Base-by-base conservation (phyloP, 2,888 invertebrate genomes). In the Cremastobaeus sp. region DNA sequence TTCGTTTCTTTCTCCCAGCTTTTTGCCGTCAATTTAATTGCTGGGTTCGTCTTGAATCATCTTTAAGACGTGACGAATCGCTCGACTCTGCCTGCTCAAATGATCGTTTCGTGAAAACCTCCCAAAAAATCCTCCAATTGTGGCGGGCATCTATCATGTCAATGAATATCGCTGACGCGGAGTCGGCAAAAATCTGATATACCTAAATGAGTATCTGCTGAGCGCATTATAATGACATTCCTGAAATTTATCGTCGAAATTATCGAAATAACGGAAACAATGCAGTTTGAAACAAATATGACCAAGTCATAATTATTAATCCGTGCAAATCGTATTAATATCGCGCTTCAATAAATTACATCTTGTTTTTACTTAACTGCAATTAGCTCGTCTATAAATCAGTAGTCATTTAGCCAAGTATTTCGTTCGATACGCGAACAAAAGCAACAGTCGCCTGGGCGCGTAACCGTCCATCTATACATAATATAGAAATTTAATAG, bases 361-460 rank as follows among this genome's bases (percentile, higher is more conserved):
- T 54, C 59, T 54, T 54, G 57, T 72, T 72, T 72, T 72, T 65
- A 59, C 71, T 59, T 59, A 72, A 72, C 52, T 72, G 59, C 59
- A 65, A 65, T 65, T 59, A 72, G 65, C 59, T 52, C 59, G 65
- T 65, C 52, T 65, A 65, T 65, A 72, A 72, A 72, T 72, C 71
- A 71, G 64, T 43, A 64, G 57, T 59, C 71, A 71, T 71, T 72
- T 72, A 65, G 59, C 54, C 59, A 65, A 72, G 59, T 72, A 72
- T 72, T 71, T 71, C 64, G 71, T 59, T 64, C 71, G 59, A 65
- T 65, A 65, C 48, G 8, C 37, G 37, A 59, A 71, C 71, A 64
- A 71, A 64, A 71, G 64, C 59, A 71, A 64, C 59, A 65, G 39
- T 69, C 35, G 69, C 69, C 32, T 21, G 30, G 20, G 28, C 39